A percentile compares a stretch with the other conserved stretches of the same genome.
These are phyloP conservation scores for Busseola fusca DNA, from an alignment of 2,888 invertebrate species.

Conservation along the genomic window DNA sequence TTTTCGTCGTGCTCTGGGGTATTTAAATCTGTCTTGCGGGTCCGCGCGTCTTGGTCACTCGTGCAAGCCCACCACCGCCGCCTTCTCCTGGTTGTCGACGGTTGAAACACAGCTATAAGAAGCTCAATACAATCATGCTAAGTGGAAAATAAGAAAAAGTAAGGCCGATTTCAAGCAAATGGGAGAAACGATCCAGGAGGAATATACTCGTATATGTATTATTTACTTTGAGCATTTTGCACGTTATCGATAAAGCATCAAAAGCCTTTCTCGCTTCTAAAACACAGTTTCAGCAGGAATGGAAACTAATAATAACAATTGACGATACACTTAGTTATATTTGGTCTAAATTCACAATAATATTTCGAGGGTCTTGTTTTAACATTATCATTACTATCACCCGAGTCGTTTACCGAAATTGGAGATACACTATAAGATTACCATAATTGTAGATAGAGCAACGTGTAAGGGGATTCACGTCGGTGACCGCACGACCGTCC, in stretches of 20 bases:
- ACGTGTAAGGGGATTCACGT: constrained; percentile 68
- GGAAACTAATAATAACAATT: constrained; percentile 11
- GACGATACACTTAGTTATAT: constrained; percentile 8
- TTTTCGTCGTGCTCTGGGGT: neutral
- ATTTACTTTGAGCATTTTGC: neutral
- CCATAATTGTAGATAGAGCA: constrained; percentile 75
- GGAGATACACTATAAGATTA: constrained; percentile 79
- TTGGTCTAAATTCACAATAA: constrained; percentile 28
- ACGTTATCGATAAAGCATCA: neutral
- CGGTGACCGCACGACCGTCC: constrained; percentile 65
- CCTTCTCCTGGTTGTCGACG: neutral
- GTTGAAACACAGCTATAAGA: neutral
- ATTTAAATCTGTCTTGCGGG: neutral
- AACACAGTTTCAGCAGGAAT: neutral
- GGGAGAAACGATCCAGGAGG: neutral
- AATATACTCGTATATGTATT: neutral
- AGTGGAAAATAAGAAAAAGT: neutral
- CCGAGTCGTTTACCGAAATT: constrained; percentile 75
- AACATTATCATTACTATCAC: constrained; percentile 63
- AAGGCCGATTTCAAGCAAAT: neutral
- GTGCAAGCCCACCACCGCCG: neutral
- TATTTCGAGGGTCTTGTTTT: constrained; percentile 41
- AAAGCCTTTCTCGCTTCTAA: neutral
- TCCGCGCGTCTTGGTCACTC: neutral
- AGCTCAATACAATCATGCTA: neutral